Percentiles rank a stretch among this genome's conserved stretches.
phyloP scores from a whole-genome alignment of 1,140 invertebrate species.

The Cydia pomonella region DNA sequence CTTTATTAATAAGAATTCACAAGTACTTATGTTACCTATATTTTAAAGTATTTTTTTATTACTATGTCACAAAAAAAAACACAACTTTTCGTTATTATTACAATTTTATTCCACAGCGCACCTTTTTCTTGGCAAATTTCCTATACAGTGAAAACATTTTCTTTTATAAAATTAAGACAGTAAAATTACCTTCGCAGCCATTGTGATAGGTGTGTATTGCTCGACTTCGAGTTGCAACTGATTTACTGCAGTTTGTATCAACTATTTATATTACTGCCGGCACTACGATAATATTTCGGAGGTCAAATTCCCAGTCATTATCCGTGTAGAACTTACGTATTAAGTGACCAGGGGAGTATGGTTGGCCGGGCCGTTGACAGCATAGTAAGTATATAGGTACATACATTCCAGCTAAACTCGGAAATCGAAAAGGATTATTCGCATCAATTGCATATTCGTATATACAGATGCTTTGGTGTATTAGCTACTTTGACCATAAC shows the following conservation, averaged over 20 bases:
- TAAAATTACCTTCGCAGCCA: constrained; percentile 25
- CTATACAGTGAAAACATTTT: neutral
- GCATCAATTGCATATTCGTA: too few species aligned
- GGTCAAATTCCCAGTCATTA: neutral
- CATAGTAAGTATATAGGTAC: neutral
- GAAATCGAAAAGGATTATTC: neutral
- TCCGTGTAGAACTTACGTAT: constrained; percentile 14
- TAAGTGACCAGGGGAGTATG: neutral
- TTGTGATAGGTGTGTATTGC: constrained; percentile 30
- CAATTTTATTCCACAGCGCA: too few species aligned
- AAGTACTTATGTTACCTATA: too few species aligned
- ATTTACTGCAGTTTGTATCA: neutral
- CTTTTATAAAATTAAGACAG: neutral
- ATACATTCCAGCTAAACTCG: neutral
- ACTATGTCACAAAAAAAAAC: too few species aligned
- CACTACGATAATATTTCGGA: constrained; percentile 18
- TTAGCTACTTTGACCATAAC: too few species aligned
- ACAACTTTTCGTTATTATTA: too few species aligned
- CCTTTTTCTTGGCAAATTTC: neutral
- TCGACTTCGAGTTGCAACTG: constrained; percentile 31
- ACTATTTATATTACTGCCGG: constrained; percentile 17
- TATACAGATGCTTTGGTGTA: too few species aligned
- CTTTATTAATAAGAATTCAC: too few species aligned
- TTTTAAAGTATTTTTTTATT: too few species aligned
- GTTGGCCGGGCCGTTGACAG: neutral